These are phyloP conservation scores for Mola mola DNA, from an alignment of 2,113 vertebrate genomes.

Conservation along the genomic window DNA sequence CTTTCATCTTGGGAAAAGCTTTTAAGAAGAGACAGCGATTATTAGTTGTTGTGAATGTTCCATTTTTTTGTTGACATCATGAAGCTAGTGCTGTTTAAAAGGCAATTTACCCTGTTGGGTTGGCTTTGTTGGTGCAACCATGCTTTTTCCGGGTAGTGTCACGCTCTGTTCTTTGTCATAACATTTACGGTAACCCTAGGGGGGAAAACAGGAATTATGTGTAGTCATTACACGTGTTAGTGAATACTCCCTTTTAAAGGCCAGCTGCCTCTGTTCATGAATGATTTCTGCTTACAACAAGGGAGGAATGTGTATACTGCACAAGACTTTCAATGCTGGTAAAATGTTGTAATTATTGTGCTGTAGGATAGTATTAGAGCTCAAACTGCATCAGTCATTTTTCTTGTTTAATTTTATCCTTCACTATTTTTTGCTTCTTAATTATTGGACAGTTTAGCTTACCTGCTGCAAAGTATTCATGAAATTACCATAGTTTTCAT, in stretches of 20 bases:
- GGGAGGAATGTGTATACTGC: not conserved
- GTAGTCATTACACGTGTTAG: slow-evolving; percentile 9
- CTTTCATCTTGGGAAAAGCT: slow-evolving; percentile 74
- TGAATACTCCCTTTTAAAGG: too few species aligned
- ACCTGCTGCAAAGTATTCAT: slow-evolving; percentile 47
- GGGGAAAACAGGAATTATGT: slow-evolving; percentile 17
- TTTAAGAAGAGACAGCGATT: slow-evolving; percentile 17
- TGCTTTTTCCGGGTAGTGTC: slow-evolving; percentile 44
- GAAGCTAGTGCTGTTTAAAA: not conserved
- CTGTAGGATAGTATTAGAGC: not conserved
- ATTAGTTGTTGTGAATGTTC: not conserved
- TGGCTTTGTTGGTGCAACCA: slow-evolving; percentile 60
- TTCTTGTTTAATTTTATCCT: too few species aligned
- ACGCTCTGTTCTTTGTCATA: slow-evolving; percentile 63
- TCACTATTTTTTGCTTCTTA: too few species aligned
- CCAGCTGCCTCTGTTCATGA: not conserved
- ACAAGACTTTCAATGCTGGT: not conserved
- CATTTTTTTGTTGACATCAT: not conserved
- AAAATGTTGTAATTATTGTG: not conserved
- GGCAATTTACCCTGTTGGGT: slow-evolving; percentile 68
- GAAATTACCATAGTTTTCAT: slow-evolving; percentile 33
- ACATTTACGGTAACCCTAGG: slow-evolving; percentile 63
- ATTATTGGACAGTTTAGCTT: slow-evolving; percentile 1
- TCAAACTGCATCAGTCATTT: too few species aligned
- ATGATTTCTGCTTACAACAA: not conserved